These are phyloP conservation scores for Liposcelis brunnea DNA, from an alignment of 2,888 invertebrate genomes.

Conservation along the genomic window DNA sequence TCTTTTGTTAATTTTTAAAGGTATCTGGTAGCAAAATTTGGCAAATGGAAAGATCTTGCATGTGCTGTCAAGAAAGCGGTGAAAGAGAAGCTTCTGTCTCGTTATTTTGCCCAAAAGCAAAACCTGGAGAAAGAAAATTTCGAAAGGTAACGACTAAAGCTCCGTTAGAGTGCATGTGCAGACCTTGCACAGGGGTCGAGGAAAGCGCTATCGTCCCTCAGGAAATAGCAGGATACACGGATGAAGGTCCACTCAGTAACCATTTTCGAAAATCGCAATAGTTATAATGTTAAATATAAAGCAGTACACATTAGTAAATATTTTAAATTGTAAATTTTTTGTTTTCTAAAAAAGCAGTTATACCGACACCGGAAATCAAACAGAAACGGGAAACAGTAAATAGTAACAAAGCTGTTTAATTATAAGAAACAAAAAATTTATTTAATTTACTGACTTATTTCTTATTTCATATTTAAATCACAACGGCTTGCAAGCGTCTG, in stretches of 20 bases:
- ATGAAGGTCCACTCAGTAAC: conserved; percentile 62
- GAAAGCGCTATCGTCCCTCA: conserved; percentile 77
- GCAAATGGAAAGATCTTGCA: conserved; percentile 91
- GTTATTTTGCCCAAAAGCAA: conserved; percentile 75
- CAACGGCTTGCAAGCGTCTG: no score
- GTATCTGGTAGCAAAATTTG: conserved; percentile 89
- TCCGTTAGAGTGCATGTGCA: conserved; percentile 84
- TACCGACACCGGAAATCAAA: neutral
- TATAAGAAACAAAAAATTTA: no score
- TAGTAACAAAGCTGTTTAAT: no score
- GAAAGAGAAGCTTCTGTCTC: conserved; percentile 80
- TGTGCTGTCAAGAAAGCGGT: conserved; percentile 89
- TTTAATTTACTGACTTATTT: no score
- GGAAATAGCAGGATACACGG: conserved; percentile 72
- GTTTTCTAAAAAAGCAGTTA: neutral
- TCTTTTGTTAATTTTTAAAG: conserved; percentile 31
- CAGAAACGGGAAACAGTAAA: neutral
- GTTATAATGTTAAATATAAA: conserved; percentile 2
- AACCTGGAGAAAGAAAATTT: conserved; percentile 67
- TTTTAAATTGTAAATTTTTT: neutral
- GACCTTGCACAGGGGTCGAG: conserved; percentile 77
- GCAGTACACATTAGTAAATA: neutral
- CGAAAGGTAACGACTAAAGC: conserved; percentile 84
- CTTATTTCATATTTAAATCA: no score
- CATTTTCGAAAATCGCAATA: conserved; percentile 54